Percentiles rank a stretch among this genome's conserved stretches.
Evolutionary conservation across 1,140 invertebrate genomes (phyloP).

Genomic region (Thalassaphorura encarpata): DNA sequence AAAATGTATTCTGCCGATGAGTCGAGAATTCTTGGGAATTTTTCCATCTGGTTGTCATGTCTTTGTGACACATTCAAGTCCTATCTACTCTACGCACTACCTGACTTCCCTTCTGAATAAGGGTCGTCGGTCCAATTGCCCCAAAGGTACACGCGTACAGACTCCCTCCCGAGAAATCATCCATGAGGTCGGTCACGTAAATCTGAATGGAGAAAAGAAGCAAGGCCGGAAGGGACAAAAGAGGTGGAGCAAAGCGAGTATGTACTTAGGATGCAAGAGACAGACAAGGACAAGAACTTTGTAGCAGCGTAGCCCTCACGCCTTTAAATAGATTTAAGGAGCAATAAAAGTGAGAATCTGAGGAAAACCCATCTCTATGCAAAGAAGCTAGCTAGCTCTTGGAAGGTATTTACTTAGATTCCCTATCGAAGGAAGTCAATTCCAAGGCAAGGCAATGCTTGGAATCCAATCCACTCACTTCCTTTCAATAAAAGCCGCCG

Average conservation of each 20-base stretch:
- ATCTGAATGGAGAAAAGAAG: not conserved
- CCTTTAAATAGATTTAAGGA: conserved; percentile 29
- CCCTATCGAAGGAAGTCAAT: conserved; percentile 22
- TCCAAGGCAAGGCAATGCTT: conserved; percentile 1
- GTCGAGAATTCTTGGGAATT: too few species aligned
- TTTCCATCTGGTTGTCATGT: too few species aligned
- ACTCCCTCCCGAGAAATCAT: too few species aligned
- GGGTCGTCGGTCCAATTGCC: too few species aligned
- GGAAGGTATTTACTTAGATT: conserved; percentile 9
- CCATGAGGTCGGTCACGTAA: too few species aligned
- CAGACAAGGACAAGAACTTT: not conserved
- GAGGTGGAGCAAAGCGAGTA: not conserved
- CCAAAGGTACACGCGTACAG: too few species aligned
- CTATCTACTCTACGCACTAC: too few species aligned
- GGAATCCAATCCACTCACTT: conserved; percentile 18
- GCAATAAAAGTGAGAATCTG: conserved; percentile 27
- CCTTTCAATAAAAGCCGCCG: conserved; percentile 16
- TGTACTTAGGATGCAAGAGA: not conserved
- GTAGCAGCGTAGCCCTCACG: not conserved
- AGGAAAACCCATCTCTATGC: conserved; percentile 21
- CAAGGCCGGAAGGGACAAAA: not conserved
- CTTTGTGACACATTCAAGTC: too few species aligned
- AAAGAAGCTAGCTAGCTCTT: conserved; percentile 6
- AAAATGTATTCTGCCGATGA: too few species aligned
- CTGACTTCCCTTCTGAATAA: too few species aligned